phyloP scores from a whole-genome alignment of 53 echinoderm and acorn worm genomes.

The Echinarachnius parma region DNA sequence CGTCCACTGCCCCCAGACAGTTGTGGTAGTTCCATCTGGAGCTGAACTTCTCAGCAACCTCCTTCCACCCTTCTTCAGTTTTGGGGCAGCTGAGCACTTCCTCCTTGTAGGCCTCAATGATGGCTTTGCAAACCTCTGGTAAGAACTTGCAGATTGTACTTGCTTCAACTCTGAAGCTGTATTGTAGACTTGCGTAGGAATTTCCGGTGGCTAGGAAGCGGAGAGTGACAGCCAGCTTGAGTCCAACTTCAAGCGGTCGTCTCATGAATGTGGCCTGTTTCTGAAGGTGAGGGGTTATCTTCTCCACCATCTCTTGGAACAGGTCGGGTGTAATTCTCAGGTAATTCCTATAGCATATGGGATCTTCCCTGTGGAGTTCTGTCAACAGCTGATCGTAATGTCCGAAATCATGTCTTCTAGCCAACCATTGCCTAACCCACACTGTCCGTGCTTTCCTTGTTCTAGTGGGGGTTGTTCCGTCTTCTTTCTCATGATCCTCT shows the following conservation, averaged over 20 bases:
- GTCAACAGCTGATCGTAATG: too few relatives aligned
- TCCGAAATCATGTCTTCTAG: neutral
- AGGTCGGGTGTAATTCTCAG: slow-evolving; percentile 42
- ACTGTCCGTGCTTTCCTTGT: neutral
- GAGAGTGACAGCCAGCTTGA: slow-evolving; percentile 49
- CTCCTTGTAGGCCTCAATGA: slow-evolving; percentile 24
- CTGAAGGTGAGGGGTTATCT: slow-evolving; percentile 13
- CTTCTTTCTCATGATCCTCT: too few relatives aligned
- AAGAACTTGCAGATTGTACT: slow-evolving; percentile 12
- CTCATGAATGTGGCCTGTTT: slow-evolving; percentile 28
- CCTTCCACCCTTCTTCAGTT: slow-evolving; percentile 30
- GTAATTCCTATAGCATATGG: slow-evolving; percentile 5
- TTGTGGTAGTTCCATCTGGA: slow-evolving; percentile 25
- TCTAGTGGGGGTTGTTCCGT: too few relatives aligned
- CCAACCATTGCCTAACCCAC: slow-evolving; percentile 12
- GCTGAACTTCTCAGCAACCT: slow-evolving; percentile 34
- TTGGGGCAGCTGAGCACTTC: slow-evolving; percentile 29
- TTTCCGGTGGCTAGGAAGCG: slow-evolving; percentile 34
- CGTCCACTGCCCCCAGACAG: slow-evolving; percentile 36
- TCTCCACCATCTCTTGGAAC: slow-evolving; percentile 26
- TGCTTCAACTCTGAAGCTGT: slow-evolving; percentile 12
- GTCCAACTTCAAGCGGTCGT: slow-evolving; percentile 38
- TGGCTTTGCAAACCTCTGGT: slow-evolving; percentile 32
- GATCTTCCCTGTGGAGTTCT: too few relatives aligned
- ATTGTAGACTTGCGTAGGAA: slow-evolving; percentile 12